A percentile compares a stretch with the other conserved stretches of the same genome.
Conservation (phyloP, 1,140 invertebrate species). For the Holcopasites calliopsidis region DNA sequence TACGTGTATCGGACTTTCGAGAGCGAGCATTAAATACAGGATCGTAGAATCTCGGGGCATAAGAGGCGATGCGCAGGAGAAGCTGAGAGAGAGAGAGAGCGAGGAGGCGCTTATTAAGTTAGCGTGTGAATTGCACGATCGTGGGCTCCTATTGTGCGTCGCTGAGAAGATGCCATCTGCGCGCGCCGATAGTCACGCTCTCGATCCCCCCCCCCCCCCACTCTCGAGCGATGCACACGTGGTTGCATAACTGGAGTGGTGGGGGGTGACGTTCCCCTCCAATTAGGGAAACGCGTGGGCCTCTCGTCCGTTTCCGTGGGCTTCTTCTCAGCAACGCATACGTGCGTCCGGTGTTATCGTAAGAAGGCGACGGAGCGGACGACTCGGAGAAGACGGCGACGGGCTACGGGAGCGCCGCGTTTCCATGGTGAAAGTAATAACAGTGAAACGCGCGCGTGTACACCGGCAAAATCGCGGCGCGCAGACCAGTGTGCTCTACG, state of each 20-base stretch:
- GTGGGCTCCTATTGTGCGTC: too few relatives aligned
- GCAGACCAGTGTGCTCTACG: conserved; percentile 55
- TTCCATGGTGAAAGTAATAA: conserved; percentile 76
- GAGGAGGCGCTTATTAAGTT: conserved; percentile 74
- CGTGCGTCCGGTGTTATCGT: conserved; percentile 5
- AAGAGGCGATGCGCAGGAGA: too few relatives aligned
- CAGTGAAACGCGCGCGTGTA: conserved; percentile 68
- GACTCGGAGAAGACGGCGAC: conserved; percentile 34
- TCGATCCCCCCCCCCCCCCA: too few relatives aligned
- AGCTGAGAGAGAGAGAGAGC: background rate
- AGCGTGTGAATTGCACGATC: conserved; percentile 70
- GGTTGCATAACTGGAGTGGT: too few relatives aligned
- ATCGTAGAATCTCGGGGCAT: conserved; percentile 19
- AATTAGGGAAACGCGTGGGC: too few relatives aligned
- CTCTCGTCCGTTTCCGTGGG: too few relatives aligned
- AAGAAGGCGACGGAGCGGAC: conserved; percentile 41
- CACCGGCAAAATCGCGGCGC: conserved; percentile 38
- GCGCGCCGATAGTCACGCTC: too few relatives aligned
- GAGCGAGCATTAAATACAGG: conserved; percentile 50
- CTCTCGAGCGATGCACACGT: too few relatives aligned
- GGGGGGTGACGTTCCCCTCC: too few relatives aligned
- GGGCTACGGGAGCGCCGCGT: conserved; percentile 39
- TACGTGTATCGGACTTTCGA: conserved; percentile 30
- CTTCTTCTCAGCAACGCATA: too few relatives aligned
- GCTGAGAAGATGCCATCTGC: too few relatives aligned